Percentiles rank a stretch among this genome's conserved stretches.
Conservation (phyloP, 1,140 invertebrate genomes). For the Drosophila busckii region DNA sequence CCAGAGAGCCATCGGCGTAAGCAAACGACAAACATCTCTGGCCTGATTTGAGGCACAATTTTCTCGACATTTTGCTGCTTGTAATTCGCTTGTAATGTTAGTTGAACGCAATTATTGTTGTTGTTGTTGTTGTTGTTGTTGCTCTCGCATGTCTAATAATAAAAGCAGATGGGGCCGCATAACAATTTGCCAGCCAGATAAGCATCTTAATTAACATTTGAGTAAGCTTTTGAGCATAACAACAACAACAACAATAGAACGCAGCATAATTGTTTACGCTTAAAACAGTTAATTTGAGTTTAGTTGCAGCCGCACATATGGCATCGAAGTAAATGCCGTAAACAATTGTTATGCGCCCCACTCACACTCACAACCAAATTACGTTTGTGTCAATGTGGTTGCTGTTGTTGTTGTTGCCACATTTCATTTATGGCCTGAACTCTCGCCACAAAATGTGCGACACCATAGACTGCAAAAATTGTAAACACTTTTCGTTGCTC, state of each 20-base stretch:
- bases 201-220: no score
- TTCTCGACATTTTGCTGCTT: slow-evolving; percentile 48
- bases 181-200: no score
- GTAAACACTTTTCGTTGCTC: slow-evolving; percentile 69
- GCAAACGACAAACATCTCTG: background rate
- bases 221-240: no score
- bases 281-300: no score
- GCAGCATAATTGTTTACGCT: no score
- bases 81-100: slow-evolving; percentile 39
- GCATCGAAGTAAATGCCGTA: no score
- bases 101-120: slow-evolving; percentile 19
- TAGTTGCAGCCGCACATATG: no score
- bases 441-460: slow-evolving; percentile 36
- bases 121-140: slow-evolving; percentile 17
- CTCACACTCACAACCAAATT: no score
- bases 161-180: no score
- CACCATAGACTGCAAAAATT: slow-evolving; percentile 40
- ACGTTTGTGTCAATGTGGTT: slow-evolving; percentile 13
- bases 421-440: slow-evolving; percentile 71
- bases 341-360: no score
- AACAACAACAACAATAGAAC: no score
- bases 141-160: no score
- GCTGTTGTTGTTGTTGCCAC: slow-evolving; percentile 59
- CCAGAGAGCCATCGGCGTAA: slow-evolving; percentile 1
- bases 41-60: slow-evolving; percentile 22